phyloP scores from a whole-genome alignment of 2,797 vertebrate genomes.

The Pipistrellus pipistrellus region DNA sequence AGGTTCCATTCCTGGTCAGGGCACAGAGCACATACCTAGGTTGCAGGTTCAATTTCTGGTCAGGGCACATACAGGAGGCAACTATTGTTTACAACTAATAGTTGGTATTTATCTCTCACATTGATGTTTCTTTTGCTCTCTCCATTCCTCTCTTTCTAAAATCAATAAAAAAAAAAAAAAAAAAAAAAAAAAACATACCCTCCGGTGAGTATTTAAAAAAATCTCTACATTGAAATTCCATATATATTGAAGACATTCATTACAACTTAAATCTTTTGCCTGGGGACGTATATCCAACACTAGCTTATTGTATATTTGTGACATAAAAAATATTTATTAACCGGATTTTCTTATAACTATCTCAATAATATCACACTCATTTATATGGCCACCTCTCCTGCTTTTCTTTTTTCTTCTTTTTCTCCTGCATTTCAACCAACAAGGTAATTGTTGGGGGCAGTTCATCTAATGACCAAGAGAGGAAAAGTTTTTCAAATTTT shows the following conservation, averaged over 20 bases:
- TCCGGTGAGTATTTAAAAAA: neutral
- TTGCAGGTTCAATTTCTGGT: neutral
- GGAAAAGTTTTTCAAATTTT: slow-evolving; percentile 75
- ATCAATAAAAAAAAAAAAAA: neutral
- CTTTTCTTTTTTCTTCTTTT: slow-evolving; percentile 24
- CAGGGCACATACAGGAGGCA: neutral
- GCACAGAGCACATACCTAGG: neutral
- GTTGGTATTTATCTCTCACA: neutral
- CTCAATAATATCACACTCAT: neutral
- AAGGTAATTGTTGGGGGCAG: slow-evolving; percentile 65
- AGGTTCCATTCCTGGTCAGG: neutral
- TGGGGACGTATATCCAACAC: neutral
- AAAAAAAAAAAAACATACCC: neutral
- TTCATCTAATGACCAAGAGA: slow-evolving; percentile 76
- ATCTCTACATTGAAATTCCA: neutral
- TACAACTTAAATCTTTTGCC: neutral
- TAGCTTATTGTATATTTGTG: neutral
- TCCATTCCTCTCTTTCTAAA: neutral
- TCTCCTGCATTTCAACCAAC: neutral
- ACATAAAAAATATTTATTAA: neutral
- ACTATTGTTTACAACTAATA: no score
- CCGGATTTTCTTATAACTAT: neutral
- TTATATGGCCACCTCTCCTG: neutral
- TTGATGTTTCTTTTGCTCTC: neutral
- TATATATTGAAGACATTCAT: neutral